Evolutionary conservation across 2,888 invertebrate species (phyloP), one percentile per base, ranked within the genome.

Genomic region (Agonopterix alstromeriana): DNA sequence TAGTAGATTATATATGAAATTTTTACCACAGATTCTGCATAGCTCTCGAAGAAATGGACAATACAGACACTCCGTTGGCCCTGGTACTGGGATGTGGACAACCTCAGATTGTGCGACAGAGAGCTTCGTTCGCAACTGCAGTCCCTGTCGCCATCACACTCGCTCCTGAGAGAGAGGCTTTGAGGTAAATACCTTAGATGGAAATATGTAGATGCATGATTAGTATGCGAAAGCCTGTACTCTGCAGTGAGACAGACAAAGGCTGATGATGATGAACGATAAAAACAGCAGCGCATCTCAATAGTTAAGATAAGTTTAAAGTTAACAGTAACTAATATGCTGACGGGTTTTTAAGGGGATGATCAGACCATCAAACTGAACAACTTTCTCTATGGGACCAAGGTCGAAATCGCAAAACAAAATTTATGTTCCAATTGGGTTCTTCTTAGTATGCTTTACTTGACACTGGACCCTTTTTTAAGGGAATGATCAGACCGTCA

Each of bases 11-110:
- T 1, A 3, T 27, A 27, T 27, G 27, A 2, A 27, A 38, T n/a
- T 38, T 38, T 9, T 38, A 3, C 38, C 42, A 36, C 63, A 90
- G 93, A 14, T 93, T 92, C 63, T 94, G 94, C 65, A 89, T 94
- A 49, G 93, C 93, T 2, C 74, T 94, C 3, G 84, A 94, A 63
- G 92, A 92, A 66, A 92, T 92, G 83, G 92, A 87, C 49, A 87
- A 60, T 55, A 72, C 70, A 10, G 85, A 82, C 58, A 74, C 86
- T 2, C 93, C 93, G 17, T 77, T 92, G 0, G 90, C 92, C 0
- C 71, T 94, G 2, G 91, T 93, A 0, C 73, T 94, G 1, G 94
- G 94, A 0, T 88, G 87, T 49, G 81, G 84, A 1, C 55, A 57
- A 1, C 77, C 86, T 0, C 76, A 78, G 55, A 50, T 64, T 14